Conservation (phyloP, 1,140 invertebrate genomes). For the Sycophila sp. region DNA sequence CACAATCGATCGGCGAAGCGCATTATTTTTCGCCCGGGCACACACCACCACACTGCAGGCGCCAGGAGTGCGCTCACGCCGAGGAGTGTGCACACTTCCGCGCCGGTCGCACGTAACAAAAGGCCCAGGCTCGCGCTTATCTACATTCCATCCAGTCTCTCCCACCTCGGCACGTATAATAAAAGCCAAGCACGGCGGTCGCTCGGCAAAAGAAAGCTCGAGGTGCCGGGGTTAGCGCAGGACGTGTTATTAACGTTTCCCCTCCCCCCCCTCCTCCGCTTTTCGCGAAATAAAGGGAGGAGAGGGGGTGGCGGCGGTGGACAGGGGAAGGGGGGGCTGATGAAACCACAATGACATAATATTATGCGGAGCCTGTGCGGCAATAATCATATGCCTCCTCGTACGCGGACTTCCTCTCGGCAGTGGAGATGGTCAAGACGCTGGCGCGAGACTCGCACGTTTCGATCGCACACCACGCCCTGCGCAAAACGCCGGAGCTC, state of each 20-base stretch:
- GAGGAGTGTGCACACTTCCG: constrained; percentile 21
- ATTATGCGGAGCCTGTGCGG: constrained; percentile 45
- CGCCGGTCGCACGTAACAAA: constrained; percentile 3
- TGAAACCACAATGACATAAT: constrained; percentile 57
- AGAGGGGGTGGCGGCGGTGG: too few relatives aligned
- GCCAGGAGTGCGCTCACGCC: constrained; percentile 17
- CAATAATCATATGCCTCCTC: constrained; percentile 50
- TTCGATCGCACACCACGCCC: constrained; percentile 25
- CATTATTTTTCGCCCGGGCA: not conserved
- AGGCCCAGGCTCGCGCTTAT: constrained; percentile 22
- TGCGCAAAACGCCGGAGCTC: not conserved
- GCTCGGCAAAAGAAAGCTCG: constrained; percentile 27
- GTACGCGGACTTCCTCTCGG: constrained; percentile 20
- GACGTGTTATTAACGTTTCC: constrained; percentile 53
- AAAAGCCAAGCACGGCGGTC: not conserved
- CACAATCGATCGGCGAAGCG: constrained; percentile 19
- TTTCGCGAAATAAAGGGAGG: not conserved
- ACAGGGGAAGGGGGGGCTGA: constrained; percentile 27
- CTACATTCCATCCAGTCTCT: constrained; percentile 23
- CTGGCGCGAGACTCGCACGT: not conserved
- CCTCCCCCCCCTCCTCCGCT: constrained; percentile 21
- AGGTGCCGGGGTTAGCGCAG: constrained; percentile 49
- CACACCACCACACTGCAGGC: constrained; percentile 16
- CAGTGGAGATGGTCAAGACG: not conserved
- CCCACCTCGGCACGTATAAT: constrained; percentile 11